A percentile compares a stretch with the other conserved stretches of the same genome.
Conservation (phyloP, 2,888 invertebrate species). For the Tubulanus polymorphus region DNA sequence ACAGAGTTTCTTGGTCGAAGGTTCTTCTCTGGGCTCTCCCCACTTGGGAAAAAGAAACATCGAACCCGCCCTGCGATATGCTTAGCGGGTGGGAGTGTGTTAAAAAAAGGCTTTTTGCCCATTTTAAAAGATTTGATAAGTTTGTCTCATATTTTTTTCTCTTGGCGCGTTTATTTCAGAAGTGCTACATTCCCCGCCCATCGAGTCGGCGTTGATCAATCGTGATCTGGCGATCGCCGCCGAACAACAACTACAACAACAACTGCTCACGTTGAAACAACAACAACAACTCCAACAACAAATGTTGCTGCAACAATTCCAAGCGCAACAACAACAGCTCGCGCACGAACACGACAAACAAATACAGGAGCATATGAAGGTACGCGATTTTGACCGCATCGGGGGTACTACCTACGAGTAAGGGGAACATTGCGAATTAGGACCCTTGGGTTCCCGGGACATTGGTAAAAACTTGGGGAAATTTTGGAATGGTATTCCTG, state of each 20-base stretch:
- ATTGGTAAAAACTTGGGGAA: no score
- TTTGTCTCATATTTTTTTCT: slow-evolving; percentile 8
- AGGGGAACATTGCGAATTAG: no score
- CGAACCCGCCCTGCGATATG: no score
- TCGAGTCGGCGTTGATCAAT: slow-evolving; percentile 29
- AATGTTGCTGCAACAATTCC: slow-evolving; percentile 43
- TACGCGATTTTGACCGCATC: no score
- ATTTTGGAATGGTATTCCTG: no score
- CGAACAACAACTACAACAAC: slow-evolving; percentile 40
- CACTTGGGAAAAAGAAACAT: no score
- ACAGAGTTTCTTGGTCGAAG: no score
- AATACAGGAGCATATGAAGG: slow-evolving; percentile 46
- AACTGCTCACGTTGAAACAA: slow-evolving; percentile 40
- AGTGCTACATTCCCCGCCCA: slow-evolving; percentile 28
- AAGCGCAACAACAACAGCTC: slow-evolving; percentile 44
- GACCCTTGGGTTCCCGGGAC: no score
- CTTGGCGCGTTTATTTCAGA: slow-evolving; percentile 20
- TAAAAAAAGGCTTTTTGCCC: no score
- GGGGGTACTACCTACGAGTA: not conserved
- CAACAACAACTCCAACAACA: slow-evolving; percentile 48
- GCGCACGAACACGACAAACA: slow-evolving; percentile 48
- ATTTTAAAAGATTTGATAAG: no score
- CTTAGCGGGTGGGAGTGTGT: no score
- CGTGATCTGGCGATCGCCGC: slow-evolving; percentile 16
- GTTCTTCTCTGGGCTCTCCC: no score